phyloP scores from a whole-genome alignment of 2,888 invertebrate genomes.

The Rhagonycha lutea region DNA sequence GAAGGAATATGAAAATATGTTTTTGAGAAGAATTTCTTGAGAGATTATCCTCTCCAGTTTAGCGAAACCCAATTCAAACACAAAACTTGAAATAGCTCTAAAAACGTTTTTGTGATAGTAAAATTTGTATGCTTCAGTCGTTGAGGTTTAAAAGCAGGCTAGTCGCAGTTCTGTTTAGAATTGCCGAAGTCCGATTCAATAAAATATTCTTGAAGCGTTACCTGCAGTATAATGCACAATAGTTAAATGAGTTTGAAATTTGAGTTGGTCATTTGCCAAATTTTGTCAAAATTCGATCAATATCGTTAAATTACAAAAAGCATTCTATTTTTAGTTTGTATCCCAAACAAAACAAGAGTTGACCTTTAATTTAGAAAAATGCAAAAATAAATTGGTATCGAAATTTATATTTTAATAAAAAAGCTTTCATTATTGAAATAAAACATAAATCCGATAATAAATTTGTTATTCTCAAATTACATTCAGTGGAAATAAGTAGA shows the following conservation, averaged over 20 bases:
- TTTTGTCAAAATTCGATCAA: constrained; percentile 43
- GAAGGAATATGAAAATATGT: no score
- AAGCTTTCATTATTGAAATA: background rate
- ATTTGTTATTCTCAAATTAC: constrained; percentile 6
- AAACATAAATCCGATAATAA: constrained; percentile 2
- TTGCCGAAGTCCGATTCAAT: constrained; percentile 18
- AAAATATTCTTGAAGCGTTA: constrained; percentile 33
- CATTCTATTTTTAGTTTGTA: background rate
- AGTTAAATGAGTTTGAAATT: constrained; percentile 45
- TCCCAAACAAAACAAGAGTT: background rate
- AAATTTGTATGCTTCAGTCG: constrained; percentile 7
- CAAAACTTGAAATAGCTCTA: background rate
- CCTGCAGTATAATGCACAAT: constrained; percentile 30
- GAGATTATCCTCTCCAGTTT: background rate
- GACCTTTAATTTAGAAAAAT: background rate
- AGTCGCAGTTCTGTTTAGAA: constrained; percentile 1
- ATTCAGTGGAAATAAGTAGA: constrained; percentile 8
- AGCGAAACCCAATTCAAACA: background rate
- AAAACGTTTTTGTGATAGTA: background rate
- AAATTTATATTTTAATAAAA: background rate
- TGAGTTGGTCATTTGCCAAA: constrained; percentile 42
- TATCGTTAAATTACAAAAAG: constrained; percentile 35
- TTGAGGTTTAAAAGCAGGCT: constrained; percentile 4
- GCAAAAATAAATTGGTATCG: background rate
- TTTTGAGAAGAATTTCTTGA: no score